Evolutionary conservation across 2,888 invertebrate genomes (phyloP).

Genomic region (Rotaria sp.): DNA sequence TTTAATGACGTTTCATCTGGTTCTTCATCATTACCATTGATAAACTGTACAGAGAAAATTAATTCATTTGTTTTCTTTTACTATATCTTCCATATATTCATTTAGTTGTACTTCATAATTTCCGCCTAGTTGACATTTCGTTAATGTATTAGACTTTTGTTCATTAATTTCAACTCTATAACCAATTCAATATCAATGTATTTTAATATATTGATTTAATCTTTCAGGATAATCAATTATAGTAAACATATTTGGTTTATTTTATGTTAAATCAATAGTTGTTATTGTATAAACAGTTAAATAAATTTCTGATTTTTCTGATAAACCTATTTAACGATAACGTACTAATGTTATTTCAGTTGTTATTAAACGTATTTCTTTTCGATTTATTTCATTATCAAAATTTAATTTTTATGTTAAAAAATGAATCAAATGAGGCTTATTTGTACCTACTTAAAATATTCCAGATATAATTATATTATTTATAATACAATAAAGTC

Average conservation of each 20-base stretch:
- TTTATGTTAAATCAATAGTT: constrained; percentile 53
- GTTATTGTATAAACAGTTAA: constrained; percentile 50
- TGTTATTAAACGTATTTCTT: constrained; percentile 51
- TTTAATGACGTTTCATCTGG: constrained; percentile 52
- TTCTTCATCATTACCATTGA: constrained; percentile 43
- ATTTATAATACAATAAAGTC: neutral
- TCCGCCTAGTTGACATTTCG: constrained; percentile 54
- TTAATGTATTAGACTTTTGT: constrained; percentile 52
- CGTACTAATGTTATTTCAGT: constrained; percentile 50
- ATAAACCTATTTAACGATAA: constrained; percentile 51
- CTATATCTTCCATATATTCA: neutral
- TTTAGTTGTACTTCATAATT: constrained; percentile 50
- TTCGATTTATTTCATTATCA: constrained; percentile 44
- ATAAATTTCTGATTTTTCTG: constrained; percentile 49
- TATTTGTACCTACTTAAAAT: constrained; percentile 48
- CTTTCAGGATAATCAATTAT: constrained; percentile 48
- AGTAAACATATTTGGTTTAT: constrained; percentile 51
- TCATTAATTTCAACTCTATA: constrained; percentile 54
- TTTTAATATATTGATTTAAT: constrained; percentile 22
- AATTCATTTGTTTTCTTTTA: neutral
- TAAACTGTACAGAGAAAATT: neutral
- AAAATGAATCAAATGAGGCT: constrained; percentile 53
- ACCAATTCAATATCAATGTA: constrained; percentile 49
- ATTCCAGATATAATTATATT: neutral
- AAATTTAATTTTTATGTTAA: constrained; percentile 51